Percentiles rank a stretch among this genome's conserved stretches.
Conservation (phyloP, 23 tunicate genomes). For the Clavelina lepadiformis region DNA sequence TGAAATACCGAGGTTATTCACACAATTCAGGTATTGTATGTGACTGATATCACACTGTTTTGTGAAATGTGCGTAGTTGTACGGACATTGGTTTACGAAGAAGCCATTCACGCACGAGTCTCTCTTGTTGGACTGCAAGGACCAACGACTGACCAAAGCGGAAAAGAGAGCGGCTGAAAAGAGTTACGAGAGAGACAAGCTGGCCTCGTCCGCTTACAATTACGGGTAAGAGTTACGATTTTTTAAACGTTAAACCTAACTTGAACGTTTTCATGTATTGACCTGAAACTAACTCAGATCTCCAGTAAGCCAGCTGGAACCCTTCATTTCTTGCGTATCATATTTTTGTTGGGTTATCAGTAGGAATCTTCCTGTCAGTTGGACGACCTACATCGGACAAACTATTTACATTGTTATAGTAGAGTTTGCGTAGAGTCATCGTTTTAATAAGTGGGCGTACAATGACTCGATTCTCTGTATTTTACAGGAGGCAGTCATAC, state of each 20-base stretch:
- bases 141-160: constrained; percentile 77
- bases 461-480: no score
- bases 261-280: no score
- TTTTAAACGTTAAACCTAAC: no score
- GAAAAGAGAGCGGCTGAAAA: constrained; percentile 77
- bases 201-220: constrained; percentile 73
- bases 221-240: constrained; percentile 61
- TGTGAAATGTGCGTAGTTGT: constrained; percentile 12
- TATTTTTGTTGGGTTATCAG: no score
- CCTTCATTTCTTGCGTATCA: no score
- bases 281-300: no score
- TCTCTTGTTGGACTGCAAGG: constrained; percentile 76
- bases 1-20: no score
- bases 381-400: no score
- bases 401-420: background rate
- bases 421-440: background rate
- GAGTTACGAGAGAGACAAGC: constrained; percentile 78
- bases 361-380: background rate
- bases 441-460: no score
- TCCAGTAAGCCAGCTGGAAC: no score
- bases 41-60: no score
- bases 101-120: constrained; percentile 93
- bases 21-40: no score
- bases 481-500: constrained; percentile 71
- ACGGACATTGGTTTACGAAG: constrained; percentile 81